These are phyloP conservation scores for Penaeus chinensis DNA, from an alignment of 1,140 invertebrate genomes.

Conservation along the genomic window DNA sequence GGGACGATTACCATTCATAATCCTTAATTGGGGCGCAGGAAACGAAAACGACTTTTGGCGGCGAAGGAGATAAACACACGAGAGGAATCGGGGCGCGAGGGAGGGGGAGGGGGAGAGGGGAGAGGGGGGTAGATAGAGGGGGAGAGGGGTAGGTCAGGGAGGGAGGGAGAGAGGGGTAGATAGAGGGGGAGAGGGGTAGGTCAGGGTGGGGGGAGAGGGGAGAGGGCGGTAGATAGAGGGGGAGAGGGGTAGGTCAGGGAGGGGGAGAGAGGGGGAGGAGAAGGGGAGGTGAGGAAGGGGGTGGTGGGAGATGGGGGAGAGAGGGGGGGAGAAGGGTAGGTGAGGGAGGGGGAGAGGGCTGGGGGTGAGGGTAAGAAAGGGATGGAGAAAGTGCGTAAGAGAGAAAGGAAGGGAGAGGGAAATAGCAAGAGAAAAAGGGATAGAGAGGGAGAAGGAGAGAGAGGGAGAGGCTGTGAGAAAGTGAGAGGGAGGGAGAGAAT, in stretches of 20 bases:
- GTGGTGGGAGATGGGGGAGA: no score
- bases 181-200: no score
- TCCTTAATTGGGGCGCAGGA: no score
- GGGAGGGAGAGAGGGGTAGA: no score
- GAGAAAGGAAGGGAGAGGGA: background rate
- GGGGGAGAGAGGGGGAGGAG: background rate
- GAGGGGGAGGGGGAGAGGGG: no score
- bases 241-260: background rate
- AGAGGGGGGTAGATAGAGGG: no score
- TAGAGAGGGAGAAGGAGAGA: background rate
- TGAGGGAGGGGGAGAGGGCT: background rate
- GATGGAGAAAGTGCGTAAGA: background rate
- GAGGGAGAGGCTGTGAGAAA: background rate
- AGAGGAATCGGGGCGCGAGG: no score
- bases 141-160: no score
- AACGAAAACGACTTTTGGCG: no score
- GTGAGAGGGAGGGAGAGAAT: background rate
- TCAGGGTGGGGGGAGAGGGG: background rate
- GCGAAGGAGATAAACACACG: no score
- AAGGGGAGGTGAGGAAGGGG: background rate
- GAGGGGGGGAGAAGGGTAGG: background rate
- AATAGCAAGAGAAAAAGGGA: background rate
- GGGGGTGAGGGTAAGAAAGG: background rate
- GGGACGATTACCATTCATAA: no score
- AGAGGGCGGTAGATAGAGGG: no score